A percentile compares a stretch with the other conserved stretches of the same genome.
These are phyloP conservation scores for Megastigmus dorsalis DNA, from an alignment of 2,888 invertebrate species.

Conservation along the genomic window DNA sequence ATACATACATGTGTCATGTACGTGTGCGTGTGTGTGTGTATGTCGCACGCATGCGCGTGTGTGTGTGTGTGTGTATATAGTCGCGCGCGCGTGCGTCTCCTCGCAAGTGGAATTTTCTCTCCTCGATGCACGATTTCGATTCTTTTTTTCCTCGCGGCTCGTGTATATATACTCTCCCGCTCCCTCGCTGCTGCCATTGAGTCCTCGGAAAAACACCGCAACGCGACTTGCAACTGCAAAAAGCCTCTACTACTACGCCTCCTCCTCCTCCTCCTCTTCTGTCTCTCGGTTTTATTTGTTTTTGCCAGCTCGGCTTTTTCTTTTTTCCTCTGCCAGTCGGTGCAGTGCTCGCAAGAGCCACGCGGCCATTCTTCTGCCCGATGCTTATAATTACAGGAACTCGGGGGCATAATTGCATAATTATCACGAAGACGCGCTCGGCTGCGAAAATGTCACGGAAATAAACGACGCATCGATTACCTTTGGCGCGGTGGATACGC, in stretches of 20 bases:
- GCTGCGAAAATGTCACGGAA: background rate
- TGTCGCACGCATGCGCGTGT: background rate
- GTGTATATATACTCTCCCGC: background rate
- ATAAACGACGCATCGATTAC: background rate
- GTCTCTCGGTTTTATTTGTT: background rate
- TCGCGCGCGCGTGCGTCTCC: constrained; percentile 6
- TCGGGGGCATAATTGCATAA: constrained; percentile 13
- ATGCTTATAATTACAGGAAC: constrained; percentile 22
- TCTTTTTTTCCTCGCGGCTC: constrained; percentile 43
- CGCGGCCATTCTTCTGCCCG: background rate
- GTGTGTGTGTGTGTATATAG: too few relatives aligned
- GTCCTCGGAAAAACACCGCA: constrained; percentile 37
- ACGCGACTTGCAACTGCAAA: background rate
- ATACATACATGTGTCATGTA: background rate
- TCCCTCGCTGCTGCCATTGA: background rate
- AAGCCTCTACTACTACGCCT: too few relatives aligned
- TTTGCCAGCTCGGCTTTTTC: background rate
- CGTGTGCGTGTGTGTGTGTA: background rate
- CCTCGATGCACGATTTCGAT: constrained; percentile 39
- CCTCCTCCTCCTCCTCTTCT: background rate
- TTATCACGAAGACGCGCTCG: background rate
- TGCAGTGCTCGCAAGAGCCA: too few relatives aligned
- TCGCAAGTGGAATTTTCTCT: constrained; percentile 50
- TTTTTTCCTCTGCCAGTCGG: background rate
- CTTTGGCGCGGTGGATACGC: too few relatives aligned